A percentile compares a stretch with the other conserved stretches of the same genome.
Evolutionary conservation across 1,140 invertebrate genomes (phyloP).

Genomic region (Drosophila virilis): DNA sequence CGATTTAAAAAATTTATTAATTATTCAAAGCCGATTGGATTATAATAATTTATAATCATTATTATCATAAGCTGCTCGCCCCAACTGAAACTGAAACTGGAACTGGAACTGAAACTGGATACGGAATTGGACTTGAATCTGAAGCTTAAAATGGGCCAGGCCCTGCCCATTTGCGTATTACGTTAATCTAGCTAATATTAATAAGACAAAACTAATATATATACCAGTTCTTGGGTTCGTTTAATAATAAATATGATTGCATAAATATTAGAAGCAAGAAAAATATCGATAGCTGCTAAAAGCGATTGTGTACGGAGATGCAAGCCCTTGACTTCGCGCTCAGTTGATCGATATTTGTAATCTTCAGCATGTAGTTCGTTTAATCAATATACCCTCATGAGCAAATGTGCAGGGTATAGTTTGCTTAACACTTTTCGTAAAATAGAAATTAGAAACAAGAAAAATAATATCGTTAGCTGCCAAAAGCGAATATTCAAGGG

Average conservation of each 20-base stretch:
- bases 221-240: conserved; percentile 1
- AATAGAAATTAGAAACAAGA: no score
- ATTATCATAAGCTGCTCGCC: conserved; percentile 69
- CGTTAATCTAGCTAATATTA: conserved; percentile 28
- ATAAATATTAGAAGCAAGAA: background rate
- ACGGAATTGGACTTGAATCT: conserved; percentile 18
- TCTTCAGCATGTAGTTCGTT: no score
- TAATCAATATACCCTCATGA: background rate
- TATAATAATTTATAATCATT: conserved; percentile 85
- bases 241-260: conserved; percentile 5
- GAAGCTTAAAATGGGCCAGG: conserved; percentile 7
- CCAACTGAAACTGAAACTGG: conserved; percentile 7
- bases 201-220: conserved; percentile 2
- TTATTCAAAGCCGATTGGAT: conserved; percentile 85
- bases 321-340: no score
- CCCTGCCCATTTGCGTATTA: background rate
- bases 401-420: no score
- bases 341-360: no score
- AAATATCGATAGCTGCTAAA: background rate
- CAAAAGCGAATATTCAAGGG: no score
- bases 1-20: conserved; percentile 71
- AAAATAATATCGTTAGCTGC: no score
- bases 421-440: no score
- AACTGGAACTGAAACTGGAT: conserved; percentile 21
- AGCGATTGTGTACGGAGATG: no score